Evolutionary conservation across 1,140 invertebrate species (phyloP).

Genomic region (Macrobrachium nipponense): DNA sequence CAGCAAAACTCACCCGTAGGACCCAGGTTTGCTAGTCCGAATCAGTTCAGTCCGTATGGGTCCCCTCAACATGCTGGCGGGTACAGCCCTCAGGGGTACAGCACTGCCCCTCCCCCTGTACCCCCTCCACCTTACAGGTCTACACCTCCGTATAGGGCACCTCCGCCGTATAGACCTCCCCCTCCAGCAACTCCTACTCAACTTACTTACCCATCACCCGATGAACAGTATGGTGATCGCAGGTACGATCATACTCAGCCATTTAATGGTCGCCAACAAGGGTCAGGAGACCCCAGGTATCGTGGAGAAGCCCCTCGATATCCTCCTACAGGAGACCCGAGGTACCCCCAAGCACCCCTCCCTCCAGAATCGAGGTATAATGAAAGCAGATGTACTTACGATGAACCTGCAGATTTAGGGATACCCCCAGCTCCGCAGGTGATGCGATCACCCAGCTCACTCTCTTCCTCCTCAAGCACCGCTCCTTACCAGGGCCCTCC

Average conservation of each 20-base stretch:
- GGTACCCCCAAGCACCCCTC: conserved; percentile 9
- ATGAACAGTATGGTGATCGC: conserved; percentile 33
- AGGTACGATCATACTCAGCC: conserved; percentile 33
- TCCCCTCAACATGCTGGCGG: conserved; percentile 34
- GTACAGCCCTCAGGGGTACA: conserved; percentile 35
- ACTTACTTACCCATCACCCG: conserved; percentile 22
- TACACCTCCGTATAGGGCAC: conserved; percentile 60
- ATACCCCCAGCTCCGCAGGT: conserved; percentile 65
- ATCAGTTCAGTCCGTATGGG: conserved; percentile 30
- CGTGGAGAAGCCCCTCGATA: conserved; percentile 40
- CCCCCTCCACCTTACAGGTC: conserved; percentile 44
- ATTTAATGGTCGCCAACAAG: conserved; percentile 43
- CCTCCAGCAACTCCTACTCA: conserved; percentile 42
- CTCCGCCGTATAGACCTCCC: conserved; percentile 57
- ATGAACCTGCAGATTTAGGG: conserved; percentile 59
- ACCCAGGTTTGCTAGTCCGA: conserved; percentile 15
- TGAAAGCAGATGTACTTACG: conserved; percentile 37
- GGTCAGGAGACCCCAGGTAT: conserved; percentile 67
- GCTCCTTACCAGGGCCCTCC: background rate
- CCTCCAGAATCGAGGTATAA: conserved; percentile 33
- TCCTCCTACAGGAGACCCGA: conserved; percentile 28
- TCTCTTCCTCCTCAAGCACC: conserved; percentile 65
- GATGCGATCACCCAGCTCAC: conserved; percentile 33
- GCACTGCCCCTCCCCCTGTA: conserved; percentile 18
- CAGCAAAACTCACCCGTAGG: conserved; percentile 27